These are phyloP conservation scores for Aradus depressus DNA, from an alignment of 2,888 invertebrate genomes.

Conservation along the genomic window DNA sequence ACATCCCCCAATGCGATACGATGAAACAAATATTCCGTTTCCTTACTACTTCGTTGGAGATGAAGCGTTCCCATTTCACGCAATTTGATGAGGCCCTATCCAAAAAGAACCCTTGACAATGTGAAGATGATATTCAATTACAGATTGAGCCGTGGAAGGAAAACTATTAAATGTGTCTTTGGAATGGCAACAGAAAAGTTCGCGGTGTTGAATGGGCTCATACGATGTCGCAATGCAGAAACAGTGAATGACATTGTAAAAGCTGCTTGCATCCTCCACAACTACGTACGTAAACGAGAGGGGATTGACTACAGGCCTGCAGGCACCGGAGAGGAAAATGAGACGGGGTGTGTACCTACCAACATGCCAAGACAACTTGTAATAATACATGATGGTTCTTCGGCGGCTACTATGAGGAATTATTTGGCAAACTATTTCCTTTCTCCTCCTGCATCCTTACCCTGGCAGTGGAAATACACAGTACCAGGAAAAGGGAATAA, in stretches of 20 bases:
- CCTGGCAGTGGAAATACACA: no score
- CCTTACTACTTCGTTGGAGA: constrained; percentile 28
- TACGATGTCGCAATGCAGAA: constrained; percentile 24
- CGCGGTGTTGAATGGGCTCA: constrained; percentile 26
- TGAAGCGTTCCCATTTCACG: constrained; percentile 29
- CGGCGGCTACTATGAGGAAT: no score
- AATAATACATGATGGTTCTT: no score
- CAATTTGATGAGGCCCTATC: constrained; percentile 31
- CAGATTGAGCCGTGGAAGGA: constrained; percentile 27
- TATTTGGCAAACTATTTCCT: no score
- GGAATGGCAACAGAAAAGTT: constrained; percentile 30
- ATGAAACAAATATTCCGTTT: constrained; percentile 10
- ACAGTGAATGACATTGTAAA: constrained; percentile 27
- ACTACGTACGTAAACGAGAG: constrained; percentile 28
- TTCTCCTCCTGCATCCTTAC: no score
- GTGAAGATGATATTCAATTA: constrained; percentile 29
- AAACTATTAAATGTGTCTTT: constrained; percentile 26
- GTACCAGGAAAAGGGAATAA: no score
- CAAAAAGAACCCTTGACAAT: constrained; percentile 28
- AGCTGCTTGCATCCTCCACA: constrained; percentile 28
- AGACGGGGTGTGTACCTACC: no score
- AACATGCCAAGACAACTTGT: no score
- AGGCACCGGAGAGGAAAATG: no score
- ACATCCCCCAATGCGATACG: constrained; percentile 15
- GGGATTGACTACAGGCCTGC: no score